A percentile compares a stretch with the other conserved stretches of the same genome.
phyloP scores from a whole-genome alignment of 2,888 invertebrate species.

The Aleiodes leptofemur region DNA sequence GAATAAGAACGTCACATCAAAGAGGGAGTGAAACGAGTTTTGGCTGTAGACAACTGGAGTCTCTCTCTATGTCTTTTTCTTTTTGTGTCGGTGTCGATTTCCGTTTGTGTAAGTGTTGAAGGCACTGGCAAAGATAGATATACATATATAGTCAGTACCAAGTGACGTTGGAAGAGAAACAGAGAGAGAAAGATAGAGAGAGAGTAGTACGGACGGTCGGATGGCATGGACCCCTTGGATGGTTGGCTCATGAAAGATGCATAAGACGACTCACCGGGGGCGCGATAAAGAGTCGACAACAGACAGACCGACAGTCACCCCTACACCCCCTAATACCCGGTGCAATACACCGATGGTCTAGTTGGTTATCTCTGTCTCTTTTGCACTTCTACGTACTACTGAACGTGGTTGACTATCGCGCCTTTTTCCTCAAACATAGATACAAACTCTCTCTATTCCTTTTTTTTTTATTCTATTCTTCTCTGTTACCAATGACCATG shows the following conservation, averaged over 20 bases:
- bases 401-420: slow-evolving; percentile 54
- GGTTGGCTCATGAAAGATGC: slow-evolving; percentile 75
- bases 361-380: slow-evolving; percentile 39
- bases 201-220: slow-evolving; percentile 56
- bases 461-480: slow-evolving; percentile 27
- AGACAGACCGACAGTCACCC: slow-evolving; percentile 75
- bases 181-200: slow-evolving; percentile 48
- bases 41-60: slow-evolving; percentile 34
- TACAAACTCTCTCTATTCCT: slow-evolving; percentile 58
- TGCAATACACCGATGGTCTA: slow-evolving; percentile 70
- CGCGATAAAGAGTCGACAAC: slow-evolving; percentile 76
- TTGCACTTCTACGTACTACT: slow-evolving; percentile 5
- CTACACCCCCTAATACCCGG: slow-evolving; percentile 71
- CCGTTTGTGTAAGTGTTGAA: slow-evolving; percentile 34
- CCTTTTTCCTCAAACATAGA: slow-evolving; percentile 71
- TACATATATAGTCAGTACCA: slow-evolving; percentile 31
- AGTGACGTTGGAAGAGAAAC: slow-evolving; percentile 34
- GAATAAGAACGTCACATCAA: slow-evolving; percentile 28
- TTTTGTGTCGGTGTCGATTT: slow-evolving; percentile 43
- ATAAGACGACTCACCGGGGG: slow-evolving; percentile 76
- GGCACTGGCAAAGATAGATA: slow-evolving; percentile 22
- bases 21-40: slow-evolving; percentile 41
- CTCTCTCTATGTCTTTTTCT: slow-evolving; percentile 4
- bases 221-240: slow-evolving; percentile 74
- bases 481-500: slow-evolving; percentile 11